Evolutionary conservation across 1,140 invertebrate species (phyloP).

Genomic region (Lucilia cuprina): DNA sequence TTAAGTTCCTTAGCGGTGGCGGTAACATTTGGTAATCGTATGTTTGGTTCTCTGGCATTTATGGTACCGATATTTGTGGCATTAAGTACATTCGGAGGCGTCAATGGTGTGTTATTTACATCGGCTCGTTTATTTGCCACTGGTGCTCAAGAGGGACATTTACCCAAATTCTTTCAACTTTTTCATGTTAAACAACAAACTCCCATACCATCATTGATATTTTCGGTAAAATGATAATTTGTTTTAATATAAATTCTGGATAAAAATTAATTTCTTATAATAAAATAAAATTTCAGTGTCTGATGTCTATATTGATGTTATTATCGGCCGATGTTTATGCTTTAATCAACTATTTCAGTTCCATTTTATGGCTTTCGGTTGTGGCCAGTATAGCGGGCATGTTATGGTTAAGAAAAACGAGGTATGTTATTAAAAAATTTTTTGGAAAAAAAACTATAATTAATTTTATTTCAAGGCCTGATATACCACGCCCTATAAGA

Average conservation of each 20-base stretch:
- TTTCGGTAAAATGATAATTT: conserved; percentile 68
- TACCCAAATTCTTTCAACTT: conserved; percentile 80
- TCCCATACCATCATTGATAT: conserved; percentile 81
- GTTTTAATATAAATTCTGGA: background rate
- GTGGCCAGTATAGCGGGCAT: conserved; percentile 79
- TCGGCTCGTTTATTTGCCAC: conserved; percentile 79
- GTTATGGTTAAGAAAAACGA: conserved; percentile 75
- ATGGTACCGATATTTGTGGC: conserved; percentile 90
- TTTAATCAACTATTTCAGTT: conserved; percentile 82
- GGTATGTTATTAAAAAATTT: conserved; percentile 42
- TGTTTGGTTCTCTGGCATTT: conserved; percentile 80
- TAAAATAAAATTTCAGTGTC: conserved; percentile 67
- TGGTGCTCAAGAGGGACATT: conserved; percentile 82
- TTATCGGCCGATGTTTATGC: conserved; percentile 74
- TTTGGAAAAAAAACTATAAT: background rate
- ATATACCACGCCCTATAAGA: conserved; percentile 81
- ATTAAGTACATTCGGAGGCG: conserved; percentile 82
- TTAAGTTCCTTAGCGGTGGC: conserved; percentile 81
- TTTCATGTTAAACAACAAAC: conserved; percentile 79
- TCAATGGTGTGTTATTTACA: conserved; percentile 92
- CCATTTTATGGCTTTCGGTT: conserved; percentile 80
- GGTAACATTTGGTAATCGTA: conserved; percentile 80
- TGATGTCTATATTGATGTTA: conserved; percentile 76
- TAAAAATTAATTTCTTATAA: conserved; percentile 6
- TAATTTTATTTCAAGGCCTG: conserved; percentile 64